A percentile compares a stretch with the other conserved stretches of the same genome.
phyloP scores from a whole-genome alignment of 2,113 vertebrate genomes.

The Canis aureus region DNA sequence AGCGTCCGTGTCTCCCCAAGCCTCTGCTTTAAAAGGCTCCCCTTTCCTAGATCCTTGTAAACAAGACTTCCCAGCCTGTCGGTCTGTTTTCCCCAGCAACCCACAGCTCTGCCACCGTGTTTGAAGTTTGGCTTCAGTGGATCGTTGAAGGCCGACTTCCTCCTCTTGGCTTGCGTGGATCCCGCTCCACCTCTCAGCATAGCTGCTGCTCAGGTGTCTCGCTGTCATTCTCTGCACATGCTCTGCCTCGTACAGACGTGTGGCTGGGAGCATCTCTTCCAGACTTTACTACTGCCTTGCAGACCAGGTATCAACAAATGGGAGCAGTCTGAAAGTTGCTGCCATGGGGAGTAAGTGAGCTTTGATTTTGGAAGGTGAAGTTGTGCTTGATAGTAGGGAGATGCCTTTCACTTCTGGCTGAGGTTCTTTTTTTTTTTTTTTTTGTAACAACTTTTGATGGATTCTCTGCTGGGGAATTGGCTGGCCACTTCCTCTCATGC shows the following conservation, averaged over 20 bases:
- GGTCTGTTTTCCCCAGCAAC: neutral
- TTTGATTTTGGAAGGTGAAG: neutral
- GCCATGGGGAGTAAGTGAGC: neutral
- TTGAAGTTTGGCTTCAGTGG: slow-evolving; percentile 66
- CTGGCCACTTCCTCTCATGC: neutral
- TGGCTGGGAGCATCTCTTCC: neutral
- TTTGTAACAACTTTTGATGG: neutral
- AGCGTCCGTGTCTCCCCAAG: slow-evolving; percentile 53
- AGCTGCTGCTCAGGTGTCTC: neutral
- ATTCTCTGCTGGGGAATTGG: neutral
- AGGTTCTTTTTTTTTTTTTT: neutral
- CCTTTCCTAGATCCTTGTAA: slow-evolving; percentile 69
- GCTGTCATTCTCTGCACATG: neutral
- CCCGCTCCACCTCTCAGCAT: neutral
- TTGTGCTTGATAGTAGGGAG: neutral
- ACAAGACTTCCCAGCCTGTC: slow-evolving; percentile 59
- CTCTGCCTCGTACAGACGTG: neutral
- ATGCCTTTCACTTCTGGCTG: neutral
- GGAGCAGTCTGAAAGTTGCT: neutral
- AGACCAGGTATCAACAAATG: neutral
- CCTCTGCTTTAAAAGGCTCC: slow-evolving; percentile 69
- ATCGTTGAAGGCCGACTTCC: slow-evolving; percentile 69
- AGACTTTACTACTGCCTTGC: neutral
- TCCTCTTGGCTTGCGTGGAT: neutral
- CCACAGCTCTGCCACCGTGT: slow-evolving; percentile 25